phyloP scores from a whole-genome alignment of 2,888 invertebrate genomes.

The Neria commutata region DNA sequence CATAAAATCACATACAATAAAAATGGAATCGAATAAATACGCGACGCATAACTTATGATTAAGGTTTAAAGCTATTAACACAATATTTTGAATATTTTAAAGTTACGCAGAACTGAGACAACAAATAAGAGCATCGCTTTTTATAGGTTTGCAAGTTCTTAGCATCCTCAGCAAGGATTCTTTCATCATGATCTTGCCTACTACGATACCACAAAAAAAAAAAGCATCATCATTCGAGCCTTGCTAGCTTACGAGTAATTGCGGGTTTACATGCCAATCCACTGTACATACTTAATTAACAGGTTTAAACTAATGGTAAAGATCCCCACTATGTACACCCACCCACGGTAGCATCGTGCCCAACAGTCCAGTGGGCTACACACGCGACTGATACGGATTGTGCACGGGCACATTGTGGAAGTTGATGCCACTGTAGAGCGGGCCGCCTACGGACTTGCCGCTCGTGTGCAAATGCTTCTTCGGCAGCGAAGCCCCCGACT shows the following conservation, averaged over 20 bases:
- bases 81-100: constrained; percentile 33
- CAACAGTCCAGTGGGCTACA: constrained; percentile 47
- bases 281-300: not conserved
- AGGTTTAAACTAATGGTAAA: not conserved
- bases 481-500: constrained; percentile 47
- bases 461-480: constrained; percentile 52
- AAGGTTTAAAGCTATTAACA: constrained; percentile 48
- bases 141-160: too few species aligned
- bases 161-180: too few species aligned
- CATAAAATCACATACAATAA: not conserved
- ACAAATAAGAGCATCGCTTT: too few species aligned
- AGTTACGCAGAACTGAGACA: constrained; percentile 14
- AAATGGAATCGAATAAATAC: constrained; percentile 11
- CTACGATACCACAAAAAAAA: constrained; percentile 1
- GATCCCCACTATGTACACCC: constrained; percentile 34
- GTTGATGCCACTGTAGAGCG: constrained; percentile 60
- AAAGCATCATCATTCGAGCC: constrained; percentile 35
- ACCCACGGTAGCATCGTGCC: constrained; percentile 11
- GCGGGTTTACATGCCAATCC: too few species aligned
- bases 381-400: constrained; percentile 51
- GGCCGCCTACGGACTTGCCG: constrained; percentile 43
- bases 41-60: not conserved
- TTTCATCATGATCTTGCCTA: too few species aligned
- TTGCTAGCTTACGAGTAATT: constrained; percentile 14
- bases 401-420: constrained; percentile 61